Conservation (phyloP, 1,140 invertebrate species). For the Temnothorax curvispinosus region DNA sequence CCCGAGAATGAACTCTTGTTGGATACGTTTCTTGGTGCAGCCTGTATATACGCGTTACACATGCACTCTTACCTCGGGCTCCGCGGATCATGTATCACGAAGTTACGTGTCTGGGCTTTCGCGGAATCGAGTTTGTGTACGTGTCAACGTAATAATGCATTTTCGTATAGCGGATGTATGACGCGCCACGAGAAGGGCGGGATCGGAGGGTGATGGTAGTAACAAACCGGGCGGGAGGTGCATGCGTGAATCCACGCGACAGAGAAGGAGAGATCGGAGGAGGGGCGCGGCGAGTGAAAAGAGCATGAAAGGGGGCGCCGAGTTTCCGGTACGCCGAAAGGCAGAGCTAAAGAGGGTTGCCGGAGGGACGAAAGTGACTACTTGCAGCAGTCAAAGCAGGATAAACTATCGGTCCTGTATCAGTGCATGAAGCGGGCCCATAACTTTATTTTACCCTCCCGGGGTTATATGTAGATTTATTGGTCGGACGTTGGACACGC, state of each 20-base stretch:
- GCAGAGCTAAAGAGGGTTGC: constrained; percentile 49
- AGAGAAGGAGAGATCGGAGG: neutral
- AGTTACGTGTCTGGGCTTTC: constrained; percentile 77
- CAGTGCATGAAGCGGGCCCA: constrained; percentile 78
- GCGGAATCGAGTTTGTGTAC: constrained; percentile 78
- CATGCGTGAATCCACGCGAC: constrained; percentile 22
- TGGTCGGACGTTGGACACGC: constrained; percentile 77
- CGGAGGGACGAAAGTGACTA: constrained; percentile 59
- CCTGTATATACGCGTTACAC: constrained; percentile 32
- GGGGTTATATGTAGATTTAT: constrained; percentile 80
- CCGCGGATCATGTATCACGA: constrained; percentile 72
- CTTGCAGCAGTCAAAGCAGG: constrained; percentile 72
- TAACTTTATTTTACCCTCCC: constrained; percentile 82
- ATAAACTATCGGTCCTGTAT: constrained; percentile 78
- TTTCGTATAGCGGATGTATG: constrained; percentile 66
- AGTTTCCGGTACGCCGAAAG: constrained; percentile 50
- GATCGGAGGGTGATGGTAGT: neutral
- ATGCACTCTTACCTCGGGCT: neutral
- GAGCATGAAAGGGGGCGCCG: constrained; percentile 38
- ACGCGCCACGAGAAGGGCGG: constrained; percentile 13
- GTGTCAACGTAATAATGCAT: constrained; percentile 80
- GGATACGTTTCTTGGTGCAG: constrained; percentile 36
- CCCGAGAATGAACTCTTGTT: constrained; percentile 24
- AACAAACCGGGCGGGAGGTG: constrained; percentile 26
- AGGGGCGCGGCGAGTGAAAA: constrained; percentile 35